Percentiles rank a stretch among this genome's conserved stretches.
Evolutionary conservation across 2,888 invertebrate genomes (phyloP).

Genomic region (Serripes groenlandicus): DNA sequence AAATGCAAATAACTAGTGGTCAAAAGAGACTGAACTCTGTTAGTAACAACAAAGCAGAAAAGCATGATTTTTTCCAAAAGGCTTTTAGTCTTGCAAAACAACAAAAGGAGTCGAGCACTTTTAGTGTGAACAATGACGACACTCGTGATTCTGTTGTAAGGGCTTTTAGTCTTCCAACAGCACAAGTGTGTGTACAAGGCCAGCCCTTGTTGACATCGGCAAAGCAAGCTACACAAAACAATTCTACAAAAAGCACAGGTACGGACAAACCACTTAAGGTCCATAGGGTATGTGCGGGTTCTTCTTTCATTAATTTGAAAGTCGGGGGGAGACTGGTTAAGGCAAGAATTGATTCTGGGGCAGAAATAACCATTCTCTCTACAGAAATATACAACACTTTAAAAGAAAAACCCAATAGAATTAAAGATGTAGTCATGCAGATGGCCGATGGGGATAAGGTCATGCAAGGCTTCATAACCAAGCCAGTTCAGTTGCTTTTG

Average conservation of each 20-base stretch:
- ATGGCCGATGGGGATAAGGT: slow-evolving; percentile 35
- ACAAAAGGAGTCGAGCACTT: not conserved
- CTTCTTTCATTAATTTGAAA: slow-evolving; percentile 12
- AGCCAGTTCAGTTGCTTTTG: slow-evolving; percentile 20
- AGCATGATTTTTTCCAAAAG: not conserved
- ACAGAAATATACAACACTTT: slow-evolving; percentile 26
- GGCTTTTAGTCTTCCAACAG: not conserved
- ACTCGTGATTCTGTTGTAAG: not conserved
- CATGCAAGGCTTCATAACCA: slow-evolving; percentile 21
- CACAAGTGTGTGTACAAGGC: too few relatives aligned
- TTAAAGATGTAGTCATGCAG: slow-evolving; percentile 22
- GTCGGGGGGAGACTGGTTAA: slow-evolving; percentile 16
- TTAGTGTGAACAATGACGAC: not conserved
- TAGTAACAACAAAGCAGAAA: not conserved
- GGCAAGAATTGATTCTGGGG: slow-evolving; percentile 28
- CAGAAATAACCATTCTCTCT: slow-evolving; percentile 25
- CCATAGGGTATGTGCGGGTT: slow-evolving; percentile 24
- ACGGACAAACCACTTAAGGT: not conserved
- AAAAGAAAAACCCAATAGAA: slow-evolving; percentile 22
- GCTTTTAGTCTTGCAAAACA: not conserved
- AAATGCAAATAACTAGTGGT: too few relatives aligned
- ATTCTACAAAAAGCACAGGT: not conserved
- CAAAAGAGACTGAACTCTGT: not conserved
- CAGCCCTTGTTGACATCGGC: too few relatives aligned
- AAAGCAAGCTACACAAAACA: too few relatives aligned